phyloP scores from a whole-genome alignment of 2,113 vertebrate genomes.

The Sylvilagus bachmani region DNA sequence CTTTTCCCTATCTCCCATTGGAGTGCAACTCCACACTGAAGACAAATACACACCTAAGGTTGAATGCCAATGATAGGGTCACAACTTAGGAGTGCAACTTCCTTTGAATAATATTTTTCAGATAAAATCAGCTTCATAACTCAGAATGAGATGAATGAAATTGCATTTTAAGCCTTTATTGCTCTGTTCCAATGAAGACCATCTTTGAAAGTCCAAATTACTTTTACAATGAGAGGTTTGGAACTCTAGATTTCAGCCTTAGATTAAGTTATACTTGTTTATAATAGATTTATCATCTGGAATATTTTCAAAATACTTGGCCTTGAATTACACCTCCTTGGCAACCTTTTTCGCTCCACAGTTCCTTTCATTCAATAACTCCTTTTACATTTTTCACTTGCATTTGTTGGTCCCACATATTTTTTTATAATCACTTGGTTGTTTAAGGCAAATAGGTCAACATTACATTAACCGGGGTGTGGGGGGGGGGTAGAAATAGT shows the following conservation, averaged over 20 bases:
- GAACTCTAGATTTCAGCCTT: not conserved
- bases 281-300: not conserved
- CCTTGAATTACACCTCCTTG: not conserved
- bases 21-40: not conserved
- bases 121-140: conserved; percentile 11
- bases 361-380: not conserved
- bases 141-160: not conserved
- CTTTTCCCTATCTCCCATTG: not conserved
- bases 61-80: not conserved
- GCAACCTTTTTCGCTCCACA: not conserved
- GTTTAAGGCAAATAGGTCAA: not conserved
- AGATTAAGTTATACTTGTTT: not conserved
- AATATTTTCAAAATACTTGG: not conserved
- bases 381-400: not conserved
- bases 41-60: conserved; percentile 33
- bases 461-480: not conserved
- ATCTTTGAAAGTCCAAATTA: not conserved
- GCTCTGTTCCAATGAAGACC: conserved; percentile 17
- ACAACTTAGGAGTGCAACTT: not conserved
- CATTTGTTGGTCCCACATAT: not conserved
- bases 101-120: not conserved
- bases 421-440: not conserved
- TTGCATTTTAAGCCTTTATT: not conserved
- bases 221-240: not conserved
- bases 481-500: not conserved